Base-by-base conservation (phyloP, 64 coral and sea anemone species). In the Pachyseris speciosa region DNA sequence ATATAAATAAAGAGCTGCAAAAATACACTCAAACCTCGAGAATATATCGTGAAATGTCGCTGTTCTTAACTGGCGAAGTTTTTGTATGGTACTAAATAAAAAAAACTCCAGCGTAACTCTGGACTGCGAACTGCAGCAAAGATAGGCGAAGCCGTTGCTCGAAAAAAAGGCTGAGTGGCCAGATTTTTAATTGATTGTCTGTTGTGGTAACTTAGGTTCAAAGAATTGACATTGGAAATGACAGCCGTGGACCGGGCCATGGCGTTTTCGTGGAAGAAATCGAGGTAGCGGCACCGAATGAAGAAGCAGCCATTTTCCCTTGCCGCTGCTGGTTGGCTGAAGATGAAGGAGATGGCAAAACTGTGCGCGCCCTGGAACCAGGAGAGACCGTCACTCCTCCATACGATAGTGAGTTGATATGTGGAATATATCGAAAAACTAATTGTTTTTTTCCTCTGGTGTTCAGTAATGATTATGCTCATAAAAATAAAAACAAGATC, bases 271-370 rank as follows among this genome's bases (percentile, higher is more conserved):
- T 98, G 17, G 96, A 98, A 42, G 96, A 95, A 75, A 93, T 98
- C 0, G 90, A 94, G 32, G 75, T 98, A 1, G 64, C 38, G 5
- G 89, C 93, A 26, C 92, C 92, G 37, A 80, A 48, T 66, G 92
- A 92, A 38, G 80, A 92, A n/a, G 67, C 89, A 17, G 71, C 86
- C 40, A 7, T 95, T 11, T 98, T 95, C 52, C 93, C 96, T 4
- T 95, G 96, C 63, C 93, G 90, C 31, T 87, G 94, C 22, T 98
- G 96, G 96, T 75, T 98, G 33, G 94, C 89, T 24, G 94, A 96
- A 73, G 90, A 93, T 63, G 85, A 93, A 50, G 91, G 80, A 37
- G 93, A 98, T 44, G 93, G 93, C n/a, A 75, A 92, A 63, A 86
- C 78, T 9, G 66, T 59, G n/a, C 76, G 93, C 29, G 93, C 86